These are phyloP conservation scores for Troglohyphantes excavatus DNA, from an alignment of 2,888 invertebrate genomes.

Conservation along the genomic window DNA sequence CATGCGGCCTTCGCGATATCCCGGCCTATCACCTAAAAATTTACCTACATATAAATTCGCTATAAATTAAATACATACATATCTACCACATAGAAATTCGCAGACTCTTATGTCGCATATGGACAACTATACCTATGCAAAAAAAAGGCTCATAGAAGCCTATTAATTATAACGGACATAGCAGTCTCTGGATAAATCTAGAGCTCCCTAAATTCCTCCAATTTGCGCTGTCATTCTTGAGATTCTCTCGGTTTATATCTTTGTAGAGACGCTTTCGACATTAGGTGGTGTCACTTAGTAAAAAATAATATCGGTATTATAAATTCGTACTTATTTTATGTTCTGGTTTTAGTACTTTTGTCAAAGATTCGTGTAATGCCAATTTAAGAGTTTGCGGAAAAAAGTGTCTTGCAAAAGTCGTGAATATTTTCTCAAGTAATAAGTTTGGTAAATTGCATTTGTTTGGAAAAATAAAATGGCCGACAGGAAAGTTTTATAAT, in stretches of 20 bases:
- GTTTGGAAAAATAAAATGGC: too few relatives aligned
- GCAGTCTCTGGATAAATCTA: neutral
- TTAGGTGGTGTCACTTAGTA: conserved; percentile 18
- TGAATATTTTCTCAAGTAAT: neutral
- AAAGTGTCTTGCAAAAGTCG: neutral
- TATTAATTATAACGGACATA: neutral
- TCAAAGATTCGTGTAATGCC: neutral
- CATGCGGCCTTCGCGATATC: too few relatives aligned
- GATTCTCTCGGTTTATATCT: neutral
- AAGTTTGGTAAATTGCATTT: neutral
- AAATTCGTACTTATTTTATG: conserved; percentile 18
- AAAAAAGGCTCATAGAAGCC: neutral
- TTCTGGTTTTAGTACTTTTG: neutral
- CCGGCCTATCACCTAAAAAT: too few relatives aligned
- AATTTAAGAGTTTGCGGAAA: neutral
- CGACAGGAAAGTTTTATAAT: too few relatives aligned
- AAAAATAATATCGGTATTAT: neutral
- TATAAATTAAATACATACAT: too few relatives aligned
- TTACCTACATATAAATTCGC: too few relatives aligned
- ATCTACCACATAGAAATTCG: too few relatives aligned
- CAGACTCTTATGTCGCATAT: too few relatives aligned
- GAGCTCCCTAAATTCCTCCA: neutral
- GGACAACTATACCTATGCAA: too few relatives aligned
- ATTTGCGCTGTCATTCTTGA: conserved; percentile 15
- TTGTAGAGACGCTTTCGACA: neutral